Evolutionary conservation across 2,113 vertebrate genomes (phyloP), one percentile per base, ranked within the genome.

Genomic region (Lepus europaeus): DNA sequence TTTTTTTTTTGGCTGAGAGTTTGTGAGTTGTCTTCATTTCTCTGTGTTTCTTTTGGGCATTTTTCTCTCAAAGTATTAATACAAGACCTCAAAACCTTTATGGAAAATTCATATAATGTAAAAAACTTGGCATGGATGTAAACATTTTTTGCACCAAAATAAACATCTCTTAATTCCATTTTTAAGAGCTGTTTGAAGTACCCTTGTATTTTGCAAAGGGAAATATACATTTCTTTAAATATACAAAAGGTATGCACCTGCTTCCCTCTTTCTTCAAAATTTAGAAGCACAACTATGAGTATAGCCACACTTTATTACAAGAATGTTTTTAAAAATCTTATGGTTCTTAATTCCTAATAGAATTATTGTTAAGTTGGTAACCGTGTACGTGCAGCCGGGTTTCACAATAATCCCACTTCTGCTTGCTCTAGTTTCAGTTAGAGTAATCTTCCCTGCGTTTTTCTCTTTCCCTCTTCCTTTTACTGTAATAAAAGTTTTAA

Each of bases 401-500:
- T 94, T 95, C 53, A 66, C 81, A 97, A 76, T 94, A 89, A 88
- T 23, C n/a, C 45, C 27, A 45, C 22, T 86, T 86, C 68, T 76
- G 63, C 73, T 90, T 82, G 59, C 72, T 86, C 7, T 12, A 79
- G 70, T 27, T 45, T 81, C 51, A 31, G 9, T 80, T 51, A 36
- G 27, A 14, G 22, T 56, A 27, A 33, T 33, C 17, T 61, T 84
- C 49, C 23, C 86, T 82, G 4, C 87, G 39, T 72, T 94, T 88
- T 96, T 36, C 74, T 93, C 36, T 72, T 92, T 49, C 53, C 66
- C 20, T 80, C 29, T 96, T 92, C 49, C 31, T 36, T 80, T 70
- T 83, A 76, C 39, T 29, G 17, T 76, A 94, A 95, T 93, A 95
- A 90, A 80, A 81, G 8, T 73, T 91, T 91, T 88, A 69, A 86